Evolutionary conservation across 2,797 vertebrate genomes (phyloP).

Genomic region (Coregonus suidteri): DNA sequence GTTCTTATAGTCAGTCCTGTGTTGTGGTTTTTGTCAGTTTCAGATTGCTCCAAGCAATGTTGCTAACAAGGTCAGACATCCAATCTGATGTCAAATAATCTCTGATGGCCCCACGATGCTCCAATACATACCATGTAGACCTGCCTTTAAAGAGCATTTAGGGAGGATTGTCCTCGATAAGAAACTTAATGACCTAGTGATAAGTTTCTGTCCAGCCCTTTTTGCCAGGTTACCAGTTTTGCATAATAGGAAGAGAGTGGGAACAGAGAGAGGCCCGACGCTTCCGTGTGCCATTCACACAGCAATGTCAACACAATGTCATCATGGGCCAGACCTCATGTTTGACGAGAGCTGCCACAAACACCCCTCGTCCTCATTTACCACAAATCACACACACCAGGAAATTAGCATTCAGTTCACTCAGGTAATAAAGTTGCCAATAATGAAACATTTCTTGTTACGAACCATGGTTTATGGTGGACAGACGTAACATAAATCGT

Average conservation of each 20-base stretch:
- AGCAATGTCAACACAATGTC: neutral
- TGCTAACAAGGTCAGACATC: neutral
- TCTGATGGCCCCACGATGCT: constrained; percentile 1
- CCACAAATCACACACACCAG: neutral
- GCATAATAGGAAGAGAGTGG: constrained; percentile 34
- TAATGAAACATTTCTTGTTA: neutral
- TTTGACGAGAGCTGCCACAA: constrained; percentile 4
- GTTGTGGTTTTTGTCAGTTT: neutral
- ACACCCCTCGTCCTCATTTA: neutral
- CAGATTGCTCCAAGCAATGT: neutral
- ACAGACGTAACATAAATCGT: neutral
- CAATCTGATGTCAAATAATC: neutral
- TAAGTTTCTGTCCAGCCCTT: constrained; percentile 11
- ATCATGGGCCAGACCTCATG: neutral
- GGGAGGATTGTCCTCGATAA: constrained; percentile 26
- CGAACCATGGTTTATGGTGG: neutral
- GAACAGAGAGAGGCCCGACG: neutral
- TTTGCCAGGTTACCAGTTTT: constrained; percentile 22
- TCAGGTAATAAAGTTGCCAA: neutral
- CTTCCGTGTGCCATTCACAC: constrained; percentile 4
- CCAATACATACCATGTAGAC: too few relatives aligned
- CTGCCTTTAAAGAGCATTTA: constrained; percentile 9
- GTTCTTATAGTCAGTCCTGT: neutral
- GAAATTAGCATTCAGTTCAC: neutral
- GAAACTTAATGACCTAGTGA: constrained; percentile 18